Percentiles rank a stretch among this genome's conserved stretches.
Conservation (phyloP, 2,888 invertebrate genomes). For the Dicranocentrus wangi region DNA sequence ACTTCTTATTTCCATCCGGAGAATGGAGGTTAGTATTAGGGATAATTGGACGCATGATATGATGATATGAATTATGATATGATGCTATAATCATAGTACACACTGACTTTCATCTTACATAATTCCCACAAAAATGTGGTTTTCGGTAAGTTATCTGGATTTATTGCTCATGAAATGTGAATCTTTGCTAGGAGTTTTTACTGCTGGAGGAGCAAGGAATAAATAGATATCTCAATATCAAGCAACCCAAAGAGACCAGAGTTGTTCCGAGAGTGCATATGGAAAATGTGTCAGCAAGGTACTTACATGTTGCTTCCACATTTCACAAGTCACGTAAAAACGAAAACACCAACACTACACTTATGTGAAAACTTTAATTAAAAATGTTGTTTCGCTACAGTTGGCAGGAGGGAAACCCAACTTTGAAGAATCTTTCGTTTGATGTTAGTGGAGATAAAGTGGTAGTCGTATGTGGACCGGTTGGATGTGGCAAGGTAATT, state of each 20-base stretch:
- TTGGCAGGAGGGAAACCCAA: slow-evolving; percentile 54
- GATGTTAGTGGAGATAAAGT: slow-evolving; percentile 60
- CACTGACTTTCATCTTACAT: too few species aligned
- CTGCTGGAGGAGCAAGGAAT: slow-evolving; percentile 63
- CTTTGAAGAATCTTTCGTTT: slow-evolving; percentile 56
- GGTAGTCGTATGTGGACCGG: slow-evolving; percentile 67
- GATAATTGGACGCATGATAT: too few species aligned
- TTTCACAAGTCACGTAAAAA: slow-evolving; percentile 17
- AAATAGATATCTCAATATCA: slow-evolving; percentile 41
- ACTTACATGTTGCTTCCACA: too few species aligned
- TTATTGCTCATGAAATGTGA: neutral
- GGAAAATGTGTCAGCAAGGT: slow-evolving; percentile 62
- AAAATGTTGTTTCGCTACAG: slow-evolving; percentile 26
- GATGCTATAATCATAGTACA: too few species aligned
- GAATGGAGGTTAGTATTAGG: slow-evolving; percentile 53
- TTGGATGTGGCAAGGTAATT: slow-evolving; percentile 60
- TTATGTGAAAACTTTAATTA: neutral
- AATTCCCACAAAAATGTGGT: too few species aligned
- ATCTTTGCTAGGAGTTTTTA: slow-evolving; percentile 55
- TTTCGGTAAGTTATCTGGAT: neutral
- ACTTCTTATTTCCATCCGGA: slow-evolving; percentile 52
- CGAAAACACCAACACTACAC: neutral
- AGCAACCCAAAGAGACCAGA: slow-evolving; percentile 35
- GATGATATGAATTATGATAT: too few species aligned
- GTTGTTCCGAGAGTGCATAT: slow-evolving; percentile 74